Evolutionary conservation across 2,113 vertebrate species (phyloP).

Genomic region (Dunckerocampus dactyliophorus): DNA sequence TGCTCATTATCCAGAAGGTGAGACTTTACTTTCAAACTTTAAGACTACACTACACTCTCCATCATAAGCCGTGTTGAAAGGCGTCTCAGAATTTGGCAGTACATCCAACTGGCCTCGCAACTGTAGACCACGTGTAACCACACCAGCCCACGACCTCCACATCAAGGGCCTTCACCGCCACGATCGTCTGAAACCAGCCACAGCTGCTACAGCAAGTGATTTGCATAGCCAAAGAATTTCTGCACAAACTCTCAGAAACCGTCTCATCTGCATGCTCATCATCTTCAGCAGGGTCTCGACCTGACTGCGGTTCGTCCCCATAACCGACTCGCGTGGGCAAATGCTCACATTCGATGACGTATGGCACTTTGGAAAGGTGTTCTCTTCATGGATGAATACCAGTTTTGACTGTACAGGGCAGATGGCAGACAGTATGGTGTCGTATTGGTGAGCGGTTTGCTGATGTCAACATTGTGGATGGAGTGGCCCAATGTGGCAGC

Average conservation of each 20-base stretch:
- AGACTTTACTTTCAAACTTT: constrained; percentile 1
- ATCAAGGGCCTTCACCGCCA: background rate
- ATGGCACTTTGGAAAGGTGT: background rate
- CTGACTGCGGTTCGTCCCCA: background rate
- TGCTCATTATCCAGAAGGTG: constrained; percentile 6
- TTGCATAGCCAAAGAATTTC: background rate
- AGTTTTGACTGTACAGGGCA: too few species aligned
- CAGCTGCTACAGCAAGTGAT: background rate
- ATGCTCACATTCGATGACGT: background rate
- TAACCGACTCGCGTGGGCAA: background rate
- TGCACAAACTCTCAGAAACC: background rate
- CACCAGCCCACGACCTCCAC: background rate
- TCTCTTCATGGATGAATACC: too few species aligned
- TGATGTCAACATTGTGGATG: background rate
- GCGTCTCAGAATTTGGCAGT: constrained; percentile 1
- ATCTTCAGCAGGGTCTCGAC: too few species aligned
- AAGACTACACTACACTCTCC: too few species aligned
- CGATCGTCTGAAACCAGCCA: background rate
- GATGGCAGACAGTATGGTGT: background rate
- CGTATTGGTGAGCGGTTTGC: background rate
- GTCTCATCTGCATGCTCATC: background rate
- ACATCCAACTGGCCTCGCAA: background rate
- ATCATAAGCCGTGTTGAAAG: background rate
- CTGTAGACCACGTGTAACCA: background rate
- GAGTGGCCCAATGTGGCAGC: background rate